Percentiles rank a stretch among this genome's conserved stretches.
phyloP scores from a whole-genome alignment of 1,140 invertebrate species.

The Plectrocnemia conspersa region DNA sequence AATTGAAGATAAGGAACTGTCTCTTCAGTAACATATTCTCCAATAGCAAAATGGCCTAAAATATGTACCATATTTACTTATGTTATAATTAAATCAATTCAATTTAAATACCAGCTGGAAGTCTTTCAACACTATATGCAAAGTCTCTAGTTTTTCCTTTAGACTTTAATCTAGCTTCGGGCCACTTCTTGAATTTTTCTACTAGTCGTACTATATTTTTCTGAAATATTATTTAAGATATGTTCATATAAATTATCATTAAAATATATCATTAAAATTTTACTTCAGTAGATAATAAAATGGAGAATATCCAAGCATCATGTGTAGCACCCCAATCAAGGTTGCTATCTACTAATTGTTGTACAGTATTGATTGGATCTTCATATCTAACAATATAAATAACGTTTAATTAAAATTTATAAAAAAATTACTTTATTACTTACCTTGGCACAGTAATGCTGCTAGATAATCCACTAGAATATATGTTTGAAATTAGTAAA shows the following conservation, averaged over 20 bases:
- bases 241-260: no score
- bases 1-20: constrained; percentile 47
- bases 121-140: constrained; percentile 51
- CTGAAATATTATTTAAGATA: constrained; percentile 39
- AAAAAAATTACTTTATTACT: constrained; percentile 14
- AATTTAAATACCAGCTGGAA: constrained; percentile 49
- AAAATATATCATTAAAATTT: constrained; percentile 14
- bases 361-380: constrained; percentile 49
- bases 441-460: constrained; percentile 55
- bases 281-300: constrained; percentile 47
- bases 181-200: constrained; percentile 44
- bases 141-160: constrained; percentile 46
- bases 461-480: constrained; percentile 52
- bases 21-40: constrained; percentile 53
- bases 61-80: constrained; percentile 5
- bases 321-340: constrained; percentile 54
- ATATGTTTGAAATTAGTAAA: constrained; percentile 50
- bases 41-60: constrained; percentile 53
- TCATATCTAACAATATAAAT: constrained; percentile 39
- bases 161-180: constrained; percentile 42
- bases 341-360: constrained; percentile 49
- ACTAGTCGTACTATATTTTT: constrained; percentile 44
- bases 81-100: constrained; percentile 1
- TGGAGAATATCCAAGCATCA: constrained; percentile 55
- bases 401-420: background rate